Evolutionary conservation across 2,888 invertebrate species (phyloP).

Genomic region (Hipparchia sbordonii): DNA sequence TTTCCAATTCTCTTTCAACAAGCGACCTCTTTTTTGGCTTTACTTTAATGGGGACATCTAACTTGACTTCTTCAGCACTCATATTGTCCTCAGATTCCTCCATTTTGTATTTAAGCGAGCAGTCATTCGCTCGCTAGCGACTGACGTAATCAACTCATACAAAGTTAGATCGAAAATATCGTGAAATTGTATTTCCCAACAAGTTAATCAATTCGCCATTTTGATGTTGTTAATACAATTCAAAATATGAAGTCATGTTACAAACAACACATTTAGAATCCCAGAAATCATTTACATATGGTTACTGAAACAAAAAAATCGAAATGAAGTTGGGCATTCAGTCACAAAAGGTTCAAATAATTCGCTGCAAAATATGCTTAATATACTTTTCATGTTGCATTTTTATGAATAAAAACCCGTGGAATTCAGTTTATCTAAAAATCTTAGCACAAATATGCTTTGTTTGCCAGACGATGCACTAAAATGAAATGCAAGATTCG

Average conservation of each 20-base stretch:
- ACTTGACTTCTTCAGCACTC: conserved; percentile 57
- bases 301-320: conserved; percentile 77
- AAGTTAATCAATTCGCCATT: conserved; percentile 43
- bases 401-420: conserved; percentile 59
- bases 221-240: conserved; percentile 44
- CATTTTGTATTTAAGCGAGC: conserved; percentile 52
- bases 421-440: conserved; percentile 32
- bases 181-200: conserved; percentile 43
- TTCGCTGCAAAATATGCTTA: conserved; percentile 49
- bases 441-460: conserved; percentile 16
- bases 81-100: conserved; percentile 69
- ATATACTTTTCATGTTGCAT: conserved; percentile 35
- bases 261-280: conserved; percentile 49
- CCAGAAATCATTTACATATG: conserved; percentile 48
- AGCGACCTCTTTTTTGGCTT: conserved; percentile 73
- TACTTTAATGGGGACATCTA: conserved; percentile 48
- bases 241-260: conserved; percentile 46
- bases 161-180: conserved; percentile 43
- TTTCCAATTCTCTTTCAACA: conserved; percentile 74
- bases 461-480: conserved; percentile 56
- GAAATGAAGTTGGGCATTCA: conserved; percentile 73
- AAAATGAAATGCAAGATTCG: conserved; percentile 55
- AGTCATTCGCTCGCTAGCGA: conserved; percentile 42
- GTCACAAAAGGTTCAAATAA: conserved; percentile 66
- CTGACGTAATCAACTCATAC: conserved; percentile 54